Base-by-base conservation (phyloP, 2,888 invertebrate genomes). In the Blera fallax region DNA sequence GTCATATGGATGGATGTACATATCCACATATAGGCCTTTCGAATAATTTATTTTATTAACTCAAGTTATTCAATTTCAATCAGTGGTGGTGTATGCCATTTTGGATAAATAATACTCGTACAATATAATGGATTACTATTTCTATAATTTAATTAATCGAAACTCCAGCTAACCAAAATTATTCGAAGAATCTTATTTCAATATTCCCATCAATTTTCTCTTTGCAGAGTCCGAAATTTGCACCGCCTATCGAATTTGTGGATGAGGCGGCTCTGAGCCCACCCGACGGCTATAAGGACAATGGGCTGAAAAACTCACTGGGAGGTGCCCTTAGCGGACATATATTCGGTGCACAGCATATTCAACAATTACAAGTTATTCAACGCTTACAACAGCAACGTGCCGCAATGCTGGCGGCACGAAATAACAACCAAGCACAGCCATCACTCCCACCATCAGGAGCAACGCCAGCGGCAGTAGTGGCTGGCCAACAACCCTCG, bases 251-350 rank as follows among this genome's bases (percentile, higher is more conserved):
- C 90, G 96, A 96, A 91, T 95, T 95, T 90, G 95, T 95, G 80
- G 96, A 96, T 91, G 95, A 96, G 87, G 96, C 97, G 48, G 97
- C 97, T 3, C 94, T 97, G 79, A 97, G 97, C 91, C 97, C 97
- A 24, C 97, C 97, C 10, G 97, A 97, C 91, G 97, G 97, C 8
- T 97, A 97, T 93, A 97, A 97, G 92, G 97, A 97, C 90, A 94
- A 96, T 93, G 96, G 96, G 88, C 93, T 95, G 88, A 94, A 94
- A 89, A 93, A 93, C 69, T 94, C 94, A 74, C 92, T 94, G 0
- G 94, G 94, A 5, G 92, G 92, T 34, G 94, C 94, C 88, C 93
- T 94, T 50, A 94, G 94, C 87, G 94, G 94, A 88, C 94, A 94
- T 85, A 94, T 94, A 87, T 94, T 94, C 91, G 94, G 95, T 58